Percentiles rank a stretch among this genome's conserved stretches.
Evolutionary conservation across 2,888 invertebrate species (phyloP).

Genomic region (Erebia aethiops): DNA sequence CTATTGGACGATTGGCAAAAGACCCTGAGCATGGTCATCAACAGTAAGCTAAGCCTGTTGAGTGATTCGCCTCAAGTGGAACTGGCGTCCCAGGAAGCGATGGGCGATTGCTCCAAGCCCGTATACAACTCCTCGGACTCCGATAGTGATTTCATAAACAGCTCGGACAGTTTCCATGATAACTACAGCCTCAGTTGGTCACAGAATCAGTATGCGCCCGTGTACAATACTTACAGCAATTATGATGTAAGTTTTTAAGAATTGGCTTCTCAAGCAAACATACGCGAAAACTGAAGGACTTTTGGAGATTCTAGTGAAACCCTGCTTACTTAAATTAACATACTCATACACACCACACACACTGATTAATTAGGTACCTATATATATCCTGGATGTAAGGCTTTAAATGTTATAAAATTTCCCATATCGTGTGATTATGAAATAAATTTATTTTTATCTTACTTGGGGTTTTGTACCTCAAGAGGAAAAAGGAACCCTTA

Average conservation of each 20-base stretch:
- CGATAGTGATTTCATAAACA: slow-evolving; percentile 59
- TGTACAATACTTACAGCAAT: slow-evolving; percentile 18
- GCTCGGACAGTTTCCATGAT: slow-evolving; percentile 54
- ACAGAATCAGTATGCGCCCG: slow-evolving; percentile 49
- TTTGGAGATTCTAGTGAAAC: too few species aligned
- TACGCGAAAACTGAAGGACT: too few species aligned
- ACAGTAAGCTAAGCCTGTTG: slow-evolving; percentile 57
- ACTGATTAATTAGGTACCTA: too few species aligned
- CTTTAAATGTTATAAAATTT: too few species aligned
- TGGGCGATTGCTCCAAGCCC: slow-evolving; percentile 67
- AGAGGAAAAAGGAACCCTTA: too few species aligned
- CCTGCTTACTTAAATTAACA: too few species aligned
- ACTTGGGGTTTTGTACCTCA: too few species aligned
- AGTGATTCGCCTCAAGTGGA: slow-evolving; percentile 57
- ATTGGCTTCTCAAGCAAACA: too few species aligned
- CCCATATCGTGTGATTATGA: too few species aligned
- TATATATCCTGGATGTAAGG: too few species aligned
- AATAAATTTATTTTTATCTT: too few species aligned
- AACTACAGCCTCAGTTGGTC: slow-evolving; percentile 60
- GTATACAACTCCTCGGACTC: slow-evolving; percentile 58
- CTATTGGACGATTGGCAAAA: slow-evolving; percentile 73
- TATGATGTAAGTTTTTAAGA: slow-evolving; percentile 38
- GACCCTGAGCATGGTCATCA: slow-evolving; percentile 65
- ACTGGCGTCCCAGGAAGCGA: slow-evolving; percentile 65
- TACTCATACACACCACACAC: too few species aligned